Conservation (phyloP, 2,888 invertebrate genomes). For the Agrotis exclamationis region DNA sequence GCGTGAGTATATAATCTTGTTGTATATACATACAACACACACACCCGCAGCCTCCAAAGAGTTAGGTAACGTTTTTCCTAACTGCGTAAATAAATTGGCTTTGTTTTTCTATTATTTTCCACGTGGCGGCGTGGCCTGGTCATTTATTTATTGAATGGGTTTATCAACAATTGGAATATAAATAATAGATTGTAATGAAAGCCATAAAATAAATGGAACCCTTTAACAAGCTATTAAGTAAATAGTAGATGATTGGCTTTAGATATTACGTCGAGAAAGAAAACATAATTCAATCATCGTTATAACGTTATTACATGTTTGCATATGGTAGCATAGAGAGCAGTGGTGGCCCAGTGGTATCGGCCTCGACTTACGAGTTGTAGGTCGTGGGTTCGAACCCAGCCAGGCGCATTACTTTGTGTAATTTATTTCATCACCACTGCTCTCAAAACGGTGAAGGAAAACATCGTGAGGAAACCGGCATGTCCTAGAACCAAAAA, state of each 20-base stretch:
- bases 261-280: neutral
- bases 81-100: neutral
- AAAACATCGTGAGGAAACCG: too few relatives aligned
- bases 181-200: conserved; percentile 24
- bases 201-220: neutral
- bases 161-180: conserved; percentile 15
- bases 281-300: neutral
- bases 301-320: too few relatives aligned
- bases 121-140: neutral
- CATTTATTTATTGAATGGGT: conserved; percentile 16
- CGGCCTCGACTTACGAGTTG: too few relatives aligned
- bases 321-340: too few relatives aligned
- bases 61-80: neutral
- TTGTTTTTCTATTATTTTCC: conserved; percentile 9
- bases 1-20: neutral
- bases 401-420: too few relatives aligned
- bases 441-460: too few relatives aligned
- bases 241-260: neutral
- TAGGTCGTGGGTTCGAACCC: too few relatives aligned
- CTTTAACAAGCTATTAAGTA: conserved; percentile 18
- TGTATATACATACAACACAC: too few relatives aligned
- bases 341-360: too few relatives aligned
- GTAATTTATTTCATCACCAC: too few relatives aligned
- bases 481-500: too few relatives aligned
- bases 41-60: neutral